Evolutionary conservation across 2,888 invertebrate genomes (phyloP).

Genomic region (Eucera pruinosa): DNA sequence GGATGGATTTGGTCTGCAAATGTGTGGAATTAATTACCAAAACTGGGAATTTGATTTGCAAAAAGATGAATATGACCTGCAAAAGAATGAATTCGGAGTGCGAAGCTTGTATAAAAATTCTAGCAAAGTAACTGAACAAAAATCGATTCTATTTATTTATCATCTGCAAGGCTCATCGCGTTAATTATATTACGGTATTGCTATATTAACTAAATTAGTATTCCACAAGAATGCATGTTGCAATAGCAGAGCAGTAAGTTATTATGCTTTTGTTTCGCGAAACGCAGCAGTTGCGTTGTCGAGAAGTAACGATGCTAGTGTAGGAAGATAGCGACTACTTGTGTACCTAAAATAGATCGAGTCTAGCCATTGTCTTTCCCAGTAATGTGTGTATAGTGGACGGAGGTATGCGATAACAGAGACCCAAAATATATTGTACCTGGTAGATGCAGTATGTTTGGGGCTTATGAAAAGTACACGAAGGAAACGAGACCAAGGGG

Average conservation of each 20-base stretch:
- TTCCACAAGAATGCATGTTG: background rate
- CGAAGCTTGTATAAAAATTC: too few relatives aligned
- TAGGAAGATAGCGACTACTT: background rate
- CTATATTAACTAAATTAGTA: background rate
- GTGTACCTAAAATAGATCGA: background rate
- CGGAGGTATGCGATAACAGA: conserved; percentile 8
- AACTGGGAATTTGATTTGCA: too few relatives aligned
- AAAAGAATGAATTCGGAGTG: too few relatives aligned
- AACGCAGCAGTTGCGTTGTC: background rate
- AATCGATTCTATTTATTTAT: too few relatives aligned
- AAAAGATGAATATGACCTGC: too few relatives aligned
- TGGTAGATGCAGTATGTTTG: conserved; percentile 8
- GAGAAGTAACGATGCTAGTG: background rate
- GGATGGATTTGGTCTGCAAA: too few relatives aligned
- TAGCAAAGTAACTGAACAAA: too few relatives aligned
- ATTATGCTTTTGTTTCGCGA: background rate
- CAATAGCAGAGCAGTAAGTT: background rate
- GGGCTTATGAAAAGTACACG: conserved; percentile 35
- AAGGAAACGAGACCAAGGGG: conserved; percentile 13
- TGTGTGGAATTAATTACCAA: too few relatives aligned
- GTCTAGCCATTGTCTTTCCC: conserved; percentile 20
- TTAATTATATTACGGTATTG: too few relatives aligned
- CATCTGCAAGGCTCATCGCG: too few relatives aligned
- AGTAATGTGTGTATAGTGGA: background rate
- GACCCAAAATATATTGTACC: conserved; percentile 20